Conservation (phyloP, 2,113 vertebrate species). For the Oncorhynchus gorbuscha region DNA sequence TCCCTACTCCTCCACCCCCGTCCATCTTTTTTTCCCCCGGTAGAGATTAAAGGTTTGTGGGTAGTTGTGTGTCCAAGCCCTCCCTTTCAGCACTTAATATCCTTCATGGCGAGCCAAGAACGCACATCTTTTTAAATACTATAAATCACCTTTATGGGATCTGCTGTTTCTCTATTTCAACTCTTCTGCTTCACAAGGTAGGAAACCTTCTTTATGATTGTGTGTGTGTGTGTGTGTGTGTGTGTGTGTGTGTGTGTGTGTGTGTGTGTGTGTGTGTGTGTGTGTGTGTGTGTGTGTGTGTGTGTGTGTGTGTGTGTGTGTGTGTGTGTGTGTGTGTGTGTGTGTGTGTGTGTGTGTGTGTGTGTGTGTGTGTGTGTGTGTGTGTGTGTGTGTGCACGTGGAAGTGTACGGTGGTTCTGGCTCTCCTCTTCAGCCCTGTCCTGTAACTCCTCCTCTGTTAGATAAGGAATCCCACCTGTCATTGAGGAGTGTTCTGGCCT, state of each 20-base stretch:
- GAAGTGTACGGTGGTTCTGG: background rate
- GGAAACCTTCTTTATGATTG: constrained; percentile 59
- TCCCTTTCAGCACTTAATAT: constrained; percentile 68
- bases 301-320: constrained; percentile 15
- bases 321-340: background rate
- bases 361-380: too few relatives aligned
- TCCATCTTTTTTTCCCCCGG: constrained; percentile 39
- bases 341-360: too few relatives aligned
- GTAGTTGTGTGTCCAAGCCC: constrained; percentile 50
- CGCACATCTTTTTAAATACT: constrained; percentile 73
- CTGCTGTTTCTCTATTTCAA: constrained; percentile 66
- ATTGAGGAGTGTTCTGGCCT: constrained; percentile 64
- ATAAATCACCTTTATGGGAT: constrained; percentile 75
- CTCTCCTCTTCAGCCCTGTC: constrained; percentile 36
- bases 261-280: constrained; percentile 6
- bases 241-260: constrained; percentile 18
- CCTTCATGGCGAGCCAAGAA: constrained; percentile 71
- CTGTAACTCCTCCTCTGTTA: constrained; percentile 53
- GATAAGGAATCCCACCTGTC: constrained; percentile 72
- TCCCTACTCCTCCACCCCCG: constrained; percentile 3
- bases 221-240: constrained; percentile 17
- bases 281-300: background rate
- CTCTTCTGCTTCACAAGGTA: constrained; percentile 60
- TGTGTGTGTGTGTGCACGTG: too few relatives aligned
- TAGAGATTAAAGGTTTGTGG: constrained; percentile 74